Percentiles rank a stretch among this genome's conserved stretches.
These are phyloP conservation scores for Drosophila aldrichi DNA, from an alignment of 2,888 invertebrate species.

Conservation along the genomic window DNA sequence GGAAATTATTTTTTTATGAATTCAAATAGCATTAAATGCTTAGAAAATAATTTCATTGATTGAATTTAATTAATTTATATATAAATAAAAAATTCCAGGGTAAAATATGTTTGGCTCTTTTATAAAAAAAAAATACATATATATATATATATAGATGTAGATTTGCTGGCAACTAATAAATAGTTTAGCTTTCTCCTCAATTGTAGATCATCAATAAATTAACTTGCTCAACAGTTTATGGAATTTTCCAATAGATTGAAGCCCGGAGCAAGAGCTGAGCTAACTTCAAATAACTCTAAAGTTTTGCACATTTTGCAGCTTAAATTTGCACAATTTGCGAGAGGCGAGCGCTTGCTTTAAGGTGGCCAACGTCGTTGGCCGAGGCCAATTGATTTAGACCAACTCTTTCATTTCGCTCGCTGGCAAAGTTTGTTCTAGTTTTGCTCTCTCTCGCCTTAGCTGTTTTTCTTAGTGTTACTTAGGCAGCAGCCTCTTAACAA, in stretches of 20 bases:
- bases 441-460: slow-evolving; percentile 19
- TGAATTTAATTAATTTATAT: no score
- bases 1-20: no score
- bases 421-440: slow-evolving; percentile 42
- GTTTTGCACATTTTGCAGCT: background rate
- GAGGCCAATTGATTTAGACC: slow-evolving; percentile 41
- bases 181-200: background rate
- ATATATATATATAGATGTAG: no score
- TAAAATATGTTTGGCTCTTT: no score
- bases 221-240: background rate
- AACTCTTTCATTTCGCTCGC: slow-evolving; percentile 14
- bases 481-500: slow-evolving; percentile 38
- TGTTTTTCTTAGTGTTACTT: slow-evolving; percentile 10
- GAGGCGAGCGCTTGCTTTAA: slow-evolving; percentile 20
- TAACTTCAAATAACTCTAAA: background rate
- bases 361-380: slow-evolving; percentile 5
- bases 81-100: no score
- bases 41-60: no score
- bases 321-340: slow-evolving; percentile 11
- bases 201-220: background rate
- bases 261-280: background rate
- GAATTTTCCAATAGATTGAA: slow-evolving; percentile 1
- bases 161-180: background rate
- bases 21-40: no score
- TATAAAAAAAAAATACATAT: no score